Conservation (phyloP, 1,140 invertebrate genomes). For the Ectropis grisescens region DNA sequence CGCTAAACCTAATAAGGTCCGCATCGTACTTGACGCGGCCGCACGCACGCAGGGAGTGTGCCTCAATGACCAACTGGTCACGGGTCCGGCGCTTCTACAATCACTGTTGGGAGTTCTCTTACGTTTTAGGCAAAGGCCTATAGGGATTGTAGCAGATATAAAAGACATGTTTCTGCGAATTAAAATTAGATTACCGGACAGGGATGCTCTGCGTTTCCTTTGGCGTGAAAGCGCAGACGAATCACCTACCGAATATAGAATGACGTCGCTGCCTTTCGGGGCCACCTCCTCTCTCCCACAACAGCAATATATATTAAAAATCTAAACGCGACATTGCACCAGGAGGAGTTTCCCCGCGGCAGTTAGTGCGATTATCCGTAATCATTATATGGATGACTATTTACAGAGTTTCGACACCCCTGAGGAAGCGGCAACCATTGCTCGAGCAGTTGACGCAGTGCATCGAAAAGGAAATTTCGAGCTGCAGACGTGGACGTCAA, state of each 20-base stretch:
- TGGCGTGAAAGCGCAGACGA: slow-evolving; percentile 5
- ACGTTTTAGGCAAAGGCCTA: slow-evolving; percentile 7
- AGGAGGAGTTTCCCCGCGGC: slow-evolving; percentile 20
- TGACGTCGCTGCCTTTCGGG: slow-evolving; percentile 17
- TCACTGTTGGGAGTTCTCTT: slow-evolving; percentile 5
- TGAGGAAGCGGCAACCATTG: slow-evolving; percentile 1
- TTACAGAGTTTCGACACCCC: slow-evolving; percentile 17
- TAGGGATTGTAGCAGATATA: slow-evolving; percentile 14
- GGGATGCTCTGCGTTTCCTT: slow-evolving; percentile 5
- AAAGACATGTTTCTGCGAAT: slow-evolving; percentile 15
- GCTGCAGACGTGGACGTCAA: background rate
- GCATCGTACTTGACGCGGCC: slow-evolving; percentile 9
- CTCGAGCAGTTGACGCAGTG: background rate
- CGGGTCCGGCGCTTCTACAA: slow-evolving; percentile 8
- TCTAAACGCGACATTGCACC: slow-evolving; percentile 16
- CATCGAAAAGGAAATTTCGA: background rate
- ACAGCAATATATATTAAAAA: slow-evolving; percentile 14
- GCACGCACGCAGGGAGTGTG: background rate
- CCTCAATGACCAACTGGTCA: slow-evolving; percentile 6
- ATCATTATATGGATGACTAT: slow-evolving; percentile 51
- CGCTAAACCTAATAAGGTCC: slow-evolving; percentile 3
- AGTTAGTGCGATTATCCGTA: slow-evolving; percentile 19
- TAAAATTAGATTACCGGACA: slow-evolving; percentile 8
- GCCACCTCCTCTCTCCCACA: slow-evolving; percentile 13
- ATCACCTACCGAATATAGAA: slow-evolving; percentile 6